Evolutionary conservation across 2,888 invertebrate genomes (phyloP).

Genomic region (Nomada lathburiana): DNA sequence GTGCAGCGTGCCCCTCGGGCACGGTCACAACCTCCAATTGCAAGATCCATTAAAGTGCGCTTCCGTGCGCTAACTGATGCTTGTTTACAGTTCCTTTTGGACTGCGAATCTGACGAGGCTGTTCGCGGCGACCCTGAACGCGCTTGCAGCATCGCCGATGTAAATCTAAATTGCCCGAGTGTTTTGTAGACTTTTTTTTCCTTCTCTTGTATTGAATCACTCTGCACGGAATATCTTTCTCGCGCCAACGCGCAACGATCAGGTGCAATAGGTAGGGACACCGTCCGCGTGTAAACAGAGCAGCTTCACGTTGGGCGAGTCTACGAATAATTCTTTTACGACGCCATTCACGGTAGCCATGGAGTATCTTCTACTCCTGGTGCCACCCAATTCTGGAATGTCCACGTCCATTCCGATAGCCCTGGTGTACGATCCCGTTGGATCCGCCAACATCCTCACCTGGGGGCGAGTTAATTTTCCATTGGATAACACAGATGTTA

Average conservation of each 20-base stretch:
- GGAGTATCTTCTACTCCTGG: slow-evolving; percentile 84
- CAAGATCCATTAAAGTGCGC: not conserved
- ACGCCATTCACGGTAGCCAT: slow-evolving; percentile 85
- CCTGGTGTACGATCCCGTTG: slow-evolving; percentile 84
- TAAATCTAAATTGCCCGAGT: not conserved
- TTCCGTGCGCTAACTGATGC: not conserved
- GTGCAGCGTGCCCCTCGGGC: not conserved
- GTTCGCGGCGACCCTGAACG: slow-evolving; percentile 9
- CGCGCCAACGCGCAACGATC: not conserved
- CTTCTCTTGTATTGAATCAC: not conserved
- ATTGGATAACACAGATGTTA: not conserved
- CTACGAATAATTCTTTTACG: slow-evolving; percentile 84
- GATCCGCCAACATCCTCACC: slow-evolving; percentile 85
- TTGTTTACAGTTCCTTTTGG: not conserved
- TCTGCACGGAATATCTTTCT: not conserved
- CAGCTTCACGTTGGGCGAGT: slow-evolving; percentile 68
- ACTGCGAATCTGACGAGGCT: no score
- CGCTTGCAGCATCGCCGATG: not conserved
- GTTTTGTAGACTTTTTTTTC: no score
- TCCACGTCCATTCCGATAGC: slow-evolving; percentile 84
- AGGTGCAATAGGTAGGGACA: slow-evolving; percentile 52
- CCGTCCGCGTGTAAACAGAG: slow-evolving; percentile 52
- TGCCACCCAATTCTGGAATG: slow-evolving; percentile 83
- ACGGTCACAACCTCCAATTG: not conserved
- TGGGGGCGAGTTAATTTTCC: slow-evolving; percentile 17